A percentile compares a stretch with the other conserved stretches of the same genome.
phyloP scores from a whole-genome alignment of 2,888 invertebrate genomes.

The Torymus aiolomorphi region DNA sequence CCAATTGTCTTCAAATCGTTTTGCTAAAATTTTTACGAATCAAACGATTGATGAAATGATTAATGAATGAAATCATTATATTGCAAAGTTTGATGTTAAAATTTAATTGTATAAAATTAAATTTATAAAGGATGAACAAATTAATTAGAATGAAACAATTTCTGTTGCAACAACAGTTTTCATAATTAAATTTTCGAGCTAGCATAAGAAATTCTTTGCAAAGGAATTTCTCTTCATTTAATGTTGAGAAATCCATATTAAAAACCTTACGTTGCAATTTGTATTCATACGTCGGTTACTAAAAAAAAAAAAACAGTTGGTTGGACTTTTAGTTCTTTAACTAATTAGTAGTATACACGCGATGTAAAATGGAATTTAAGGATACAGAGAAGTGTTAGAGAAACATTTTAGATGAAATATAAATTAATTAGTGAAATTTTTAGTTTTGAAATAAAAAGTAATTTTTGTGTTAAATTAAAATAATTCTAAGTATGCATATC shows the following conservation, averaged over 20 bases:
- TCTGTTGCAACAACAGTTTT: conserved; percentile 1
- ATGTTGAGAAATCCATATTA: conserved; percentile 32
- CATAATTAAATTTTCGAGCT: conserved; percentile 11
- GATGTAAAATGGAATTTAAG: conserved; percentile 23
- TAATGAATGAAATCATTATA: too few species aligned
- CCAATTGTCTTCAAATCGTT: too few species aligned
- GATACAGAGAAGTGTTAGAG: conserved; percentile 40
- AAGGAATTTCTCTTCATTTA: conserved; percentile 18
- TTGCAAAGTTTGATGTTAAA: too few species aligned
- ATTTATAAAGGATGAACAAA: too few species aligned
- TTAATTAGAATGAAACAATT: too few species aligned
- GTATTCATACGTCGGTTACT: conserved; percentile 12
- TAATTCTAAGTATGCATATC: conserved; percentile 30
- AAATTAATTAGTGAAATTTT: conserved; percentile 22
- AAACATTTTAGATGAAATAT: conserved; percentile 13
- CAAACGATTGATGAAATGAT: neutral
- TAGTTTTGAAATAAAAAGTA: conserved; percentile 37
- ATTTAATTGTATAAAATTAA: too few species aligned
- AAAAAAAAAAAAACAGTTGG: conserved; percentile 4
- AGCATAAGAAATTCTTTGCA: conserved; percentile 20
- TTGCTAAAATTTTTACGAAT: neutral
- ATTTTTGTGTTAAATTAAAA: conserved; percentile 25
- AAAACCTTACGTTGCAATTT: conserved; percentile 14
- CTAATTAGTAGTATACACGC: conserved; percentile 1
- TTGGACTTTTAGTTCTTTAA: conserved; percentile 18